Conservation (phyloP, 2,113 vertebrate genomes). For the Benitochromis conjunctus region DNA sequence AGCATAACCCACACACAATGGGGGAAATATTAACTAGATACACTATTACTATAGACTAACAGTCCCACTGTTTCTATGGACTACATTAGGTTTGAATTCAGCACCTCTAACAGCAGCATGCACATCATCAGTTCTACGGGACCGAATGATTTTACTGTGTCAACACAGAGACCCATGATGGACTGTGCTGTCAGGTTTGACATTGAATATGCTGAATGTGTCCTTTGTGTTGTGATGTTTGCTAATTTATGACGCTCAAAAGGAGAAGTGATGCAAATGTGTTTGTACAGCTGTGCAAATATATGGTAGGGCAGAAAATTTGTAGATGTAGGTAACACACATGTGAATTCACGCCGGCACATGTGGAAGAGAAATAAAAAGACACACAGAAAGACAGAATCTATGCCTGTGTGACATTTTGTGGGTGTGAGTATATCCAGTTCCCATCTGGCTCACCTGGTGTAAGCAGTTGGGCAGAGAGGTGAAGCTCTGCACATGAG, state of each 20-base stretch:
- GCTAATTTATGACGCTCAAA: not conserved
- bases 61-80: not conserved
- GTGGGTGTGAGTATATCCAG: not conserved
- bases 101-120: not conserved
- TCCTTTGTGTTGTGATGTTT: not conserved
- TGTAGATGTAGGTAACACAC: not conserved
- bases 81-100: not conserved
- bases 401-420: not conserved
- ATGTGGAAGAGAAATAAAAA: not conserved
- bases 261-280: not conserved
- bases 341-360: not conserved
- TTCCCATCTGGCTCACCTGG: conserved; percentile 71
- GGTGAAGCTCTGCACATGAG: conserved; percentile 78
- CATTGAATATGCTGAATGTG: conserved; percentile 49
- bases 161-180: conserved; percentile 1
- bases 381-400: not conserved
- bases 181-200: conserved; percentile 38
- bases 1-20: conserved; percentile 2
- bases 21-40: not conserved
- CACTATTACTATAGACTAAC: not conserved
- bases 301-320: not conserved
- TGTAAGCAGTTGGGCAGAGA: conserved; percentile 79
- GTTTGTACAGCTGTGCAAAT: not conserved
- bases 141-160: not conserved
- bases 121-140: not conserved